Evolutionary conservation across 2,888 invertebrate genomes (phyloP), one percentile per base, ranked within the genome.

Genomic region (Lasius fuliginosus): DNA sequence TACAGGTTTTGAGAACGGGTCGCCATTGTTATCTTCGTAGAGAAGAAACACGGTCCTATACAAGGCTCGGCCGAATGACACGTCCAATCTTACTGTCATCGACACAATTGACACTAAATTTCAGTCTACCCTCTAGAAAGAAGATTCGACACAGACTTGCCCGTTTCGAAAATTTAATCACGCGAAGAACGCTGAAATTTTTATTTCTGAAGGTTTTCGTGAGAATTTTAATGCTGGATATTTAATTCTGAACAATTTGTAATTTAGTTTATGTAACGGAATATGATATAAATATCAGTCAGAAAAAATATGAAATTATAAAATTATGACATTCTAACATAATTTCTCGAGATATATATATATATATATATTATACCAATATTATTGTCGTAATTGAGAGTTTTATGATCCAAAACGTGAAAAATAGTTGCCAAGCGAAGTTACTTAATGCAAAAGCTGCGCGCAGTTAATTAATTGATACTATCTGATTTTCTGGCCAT

Each of bases 1-100:
- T 91, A 89, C 91, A 87, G 92, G 89, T 91, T 92, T 90, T 84
- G 89, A 85, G 84, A 92, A 92, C 92, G 88, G 89, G 89, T 89
- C 88, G 86, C 86, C 85, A 87, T 86, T 88, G 71, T 79, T 71
- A 58, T 71, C 36, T 36, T 36, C 64, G 85, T 60, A 69, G 75
- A 81, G 49, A 75, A 77, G 82, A 73, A 60, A 60, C 73, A 23
- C 60, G 36, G 36, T 60, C 46, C 46, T 60, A 27, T n/a, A 69
- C 60, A 71, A 71, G 33, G 27, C 18, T 18, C 58, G 18, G 27
- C 36, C 79, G 60, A 71, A 79, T 23, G 33, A 81, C 27, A 36
- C 36, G 23, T 49, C 60, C 73, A 81, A 73, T 81, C 46, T 79
- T 60, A 58, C 40, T 27, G 73, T 71, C 73, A 60, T 60, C 60